Evolutionary conservation across 1,140 invertebrate genomes (phyloP).

Genomic region (Mesaphorura yosii): DNA sequence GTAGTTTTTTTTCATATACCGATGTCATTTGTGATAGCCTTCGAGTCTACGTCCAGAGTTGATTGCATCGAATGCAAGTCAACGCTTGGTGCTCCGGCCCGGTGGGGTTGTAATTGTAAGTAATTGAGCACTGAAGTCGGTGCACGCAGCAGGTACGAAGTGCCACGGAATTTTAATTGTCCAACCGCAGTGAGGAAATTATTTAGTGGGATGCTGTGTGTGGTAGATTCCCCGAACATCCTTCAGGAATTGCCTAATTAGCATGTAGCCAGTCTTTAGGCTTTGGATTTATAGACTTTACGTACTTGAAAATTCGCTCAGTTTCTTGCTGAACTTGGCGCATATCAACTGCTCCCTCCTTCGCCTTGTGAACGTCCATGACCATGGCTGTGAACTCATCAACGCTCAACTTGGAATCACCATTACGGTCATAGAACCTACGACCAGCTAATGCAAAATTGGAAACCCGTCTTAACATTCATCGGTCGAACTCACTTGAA

Average conservation of each 20-base stretch:
- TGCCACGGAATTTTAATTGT: conserved; percentile 45
- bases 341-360: conserved; percentile 36
- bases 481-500: conserved; percentile 33
- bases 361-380: conserved; percentile 38
- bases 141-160: conserved; percentile 41
- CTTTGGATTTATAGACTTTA: not conserved
- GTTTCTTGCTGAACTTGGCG: conserved; percentile 36
- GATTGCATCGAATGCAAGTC: too few species aligned
- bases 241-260: conserved; percentile 33
- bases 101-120: conserved; percentile 4
- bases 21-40: too few species aligned
- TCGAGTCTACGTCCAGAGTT: too few species aligned
- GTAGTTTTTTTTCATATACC: too few species aligned
- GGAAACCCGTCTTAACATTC: not conserved
- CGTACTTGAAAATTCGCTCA: conserved; percentile 38
- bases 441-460: not conserved
- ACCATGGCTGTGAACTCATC: conserved; percentile 36
- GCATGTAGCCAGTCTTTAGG: not conserved
- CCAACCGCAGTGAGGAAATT: conserved; percentile 44
- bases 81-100: too few species aligned
- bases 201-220: conserved; percentile 35
- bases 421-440: conserved; percentile 41
- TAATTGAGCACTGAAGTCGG: conserved; percentile 18
- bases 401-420: conserved; percentile 37
- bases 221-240: conserved; percentile 37